A percentile compares a stretch with the other conserved stretches of the same genome.
These are phyloP conservation scores for Halichoeres trimaculatus DNA, from an alignment of 2,113 vertebrate species.

Conservation along the genomic window DNA sequence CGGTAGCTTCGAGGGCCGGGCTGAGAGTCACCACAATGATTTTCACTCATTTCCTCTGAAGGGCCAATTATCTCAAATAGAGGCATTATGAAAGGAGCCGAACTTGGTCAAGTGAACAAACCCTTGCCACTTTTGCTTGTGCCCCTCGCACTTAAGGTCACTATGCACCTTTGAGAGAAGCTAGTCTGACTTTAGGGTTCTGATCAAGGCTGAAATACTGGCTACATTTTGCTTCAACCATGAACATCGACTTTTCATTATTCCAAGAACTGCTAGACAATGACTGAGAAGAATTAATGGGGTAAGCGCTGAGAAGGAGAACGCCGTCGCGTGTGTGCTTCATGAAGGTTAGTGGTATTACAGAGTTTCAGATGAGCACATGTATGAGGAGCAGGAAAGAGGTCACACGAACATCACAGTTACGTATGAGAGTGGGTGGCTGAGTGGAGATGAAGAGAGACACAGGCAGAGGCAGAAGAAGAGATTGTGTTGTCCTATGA, in stretches of 20 bases:
- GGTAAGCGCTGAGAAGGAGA: neutral
- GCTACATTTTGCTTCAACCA: neutral
- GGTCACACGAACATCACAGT: conserved; percentile 40
- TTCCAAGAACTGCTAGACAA: neutral
- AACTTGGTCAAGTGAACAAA: conserved; percentile 70
- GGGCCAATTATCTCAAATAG: conserved; percentile 82
- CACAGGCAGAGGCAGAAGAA: conserved; percentile 33
- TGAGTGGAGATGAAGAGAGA: conserved; percentile 54
- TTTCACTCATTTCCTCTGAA: conserved; percentile 79
- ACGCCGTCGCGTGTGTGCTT: neutral
- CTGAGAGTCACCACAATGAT: conserved; percentile 72
- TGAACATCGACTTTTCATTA: neutral
- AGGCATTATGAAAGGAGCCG: conserved; percentile 69
- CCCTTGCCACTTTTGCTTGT: conserved; percentile 35
- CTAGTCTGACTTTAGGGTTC: conserved; percentile 9
- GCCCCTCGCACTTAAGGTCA: conserved; percentile 49
- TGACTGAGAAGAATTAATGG: neutral
- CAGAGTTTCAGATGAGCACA: conserved; percentile 16
- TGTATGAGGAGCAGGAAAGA: conserved; percentile 27
- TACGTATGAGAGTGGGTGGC: conserved; percentile 57
- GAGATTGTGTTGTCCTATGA: conserved; percentile 81
- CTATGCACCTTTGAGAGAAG: conserved; percentile 28
- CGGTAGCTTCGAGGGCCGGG: conserved; percentile 62
- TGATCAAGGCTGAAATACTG: conserved; percentile 6
- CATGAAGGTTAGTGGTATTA: conserved; percentile 5